Base-by-base conservation (phyloP, 2,888 invertebrate species). In the Vannuccia rotundouncinata region DNA sequence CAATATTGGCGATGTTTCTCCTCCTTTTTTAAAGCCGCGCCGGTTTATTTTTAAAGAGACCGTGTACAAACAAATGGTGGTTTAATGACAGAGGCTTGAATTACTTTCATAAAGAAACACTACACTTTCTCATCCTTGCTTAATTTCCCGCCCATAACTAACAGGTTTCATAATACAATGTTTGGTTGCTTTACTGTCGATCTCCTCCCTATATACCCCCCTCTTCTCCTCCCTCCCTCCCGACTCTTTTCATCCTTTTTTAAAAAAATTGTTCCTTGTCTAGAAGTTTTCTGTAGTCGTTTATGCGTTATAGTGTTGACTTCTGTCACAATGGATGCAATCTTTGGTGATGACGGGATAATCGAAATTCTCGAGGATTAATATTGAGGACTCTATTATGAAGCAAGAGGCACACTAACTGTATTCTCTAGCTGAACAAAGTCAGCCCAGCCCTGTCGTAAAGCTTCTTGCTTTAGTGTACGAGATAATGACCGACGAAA, bases 291-390 rank as follows among this genome's bases (percentile, higher is more conserved):
- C n/a, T n/a, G n/a, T n/a, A n/a, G n/a, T n/a, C n/a, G n/a, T 66
- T 66, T 66, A n/a, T 17, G 13, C 25, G 66, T 66, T 66, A 22
- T 27, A 66, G 66, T 66, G 66, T 66, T 66, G 66, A 66, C 66
- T 66, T 66, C 66, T 66, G 66, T 66, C 66, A 66, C 66, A 66
- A n/a, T n/a, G n/a, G n/a, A n/a, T n/a, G n/a, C n/a, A n/a, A 66
- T 27, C 22, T 22, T 27, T 66, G 66, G 66, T 66, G 66, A 66
- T 66, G 66, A 66, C 10, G n/a, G n/a, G 66, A 66, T 66, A 66
- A 66, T 66, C 66, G 66, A 66, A 66, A 66, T 5, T 22, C 5
- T 22, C 25, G 45, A 45, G 45, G n/a, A n/a, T n/a, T n/a, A n/a
- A n/a, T n/a, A n/a, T n/a, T n/a, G n/a, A n/a, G n/a, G n/a, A n/a